Percentiles rank a stretch among this genome's conserved stretches.
Conservation (phyloP, 2,888 invertebrate species). For the Neoascia interrupta region DNA sequence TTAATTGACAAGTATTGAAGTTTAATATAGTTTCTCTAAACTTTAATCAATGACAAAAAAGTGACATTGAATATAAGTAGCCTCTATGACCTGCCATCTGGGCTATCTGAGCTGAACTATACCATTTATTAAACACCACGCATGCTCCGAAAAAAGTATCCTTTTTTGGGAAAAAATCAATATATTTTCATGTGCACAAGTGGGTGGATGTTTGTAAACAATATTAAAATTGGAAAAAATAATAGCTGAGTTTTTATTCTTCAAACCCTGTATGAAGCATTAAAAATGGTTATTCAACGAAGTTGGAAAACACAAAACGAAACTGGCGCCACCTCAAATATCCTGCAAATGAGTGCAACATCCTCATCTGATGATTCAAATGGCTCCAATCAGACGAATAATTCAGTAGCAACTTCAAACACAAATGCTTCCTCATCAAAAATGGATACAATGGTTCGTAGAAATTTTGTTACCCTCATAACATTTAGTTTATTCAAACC, state of each 20-base stretch:
- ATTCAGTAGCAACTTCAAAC: slow-evolving; percentile 76
- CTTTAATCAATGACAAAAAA: no score
- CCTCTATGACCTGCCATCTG: no score
- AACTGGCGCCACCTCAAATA: slow-evolving; percentile 71
- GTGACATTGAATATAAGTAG: no score
- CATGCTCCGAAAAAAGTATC: slow-evolving; percentile 5
- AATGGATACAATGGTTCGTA: slow-evolving; percentile 53
- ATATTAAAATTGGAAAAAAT: not conserved
- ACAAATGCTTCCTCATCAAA: slow-evolving; percentile 56
- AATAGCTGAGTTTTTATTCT: no score
- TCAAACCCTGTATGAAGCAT: no score
- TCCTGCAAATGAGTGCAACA: slow-evolving; percentile 74
- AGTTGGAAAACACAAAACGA: slow-evolving; percentile 78
- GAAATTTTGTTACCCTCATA: no score
- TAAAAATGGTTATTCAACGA: slow-evolving; percentile 78
- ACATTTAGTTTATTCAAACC: no score
- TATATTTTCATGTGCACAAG: slow-evolving; percentile 47
- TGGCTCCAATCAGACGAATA: slow-evolving; percentile 78
- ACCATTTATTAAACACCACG: not conserved
- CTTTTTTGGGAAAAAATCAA: slow-evolving; percentile 32
- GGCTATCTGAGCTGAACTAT: not conserved
- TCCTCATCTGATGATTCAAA: slow-evolving; percentile 79
- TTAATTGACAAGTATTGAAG: no score
- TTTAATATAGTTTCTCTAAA: no score
- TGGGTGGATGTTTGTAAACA: slow-evolving; percentile 64